These are phyloP conservation scores for Idaea aversata DNA, from an alignment of 2,888 invertebrate genomes.

Conservation along the genomic window DNA sequence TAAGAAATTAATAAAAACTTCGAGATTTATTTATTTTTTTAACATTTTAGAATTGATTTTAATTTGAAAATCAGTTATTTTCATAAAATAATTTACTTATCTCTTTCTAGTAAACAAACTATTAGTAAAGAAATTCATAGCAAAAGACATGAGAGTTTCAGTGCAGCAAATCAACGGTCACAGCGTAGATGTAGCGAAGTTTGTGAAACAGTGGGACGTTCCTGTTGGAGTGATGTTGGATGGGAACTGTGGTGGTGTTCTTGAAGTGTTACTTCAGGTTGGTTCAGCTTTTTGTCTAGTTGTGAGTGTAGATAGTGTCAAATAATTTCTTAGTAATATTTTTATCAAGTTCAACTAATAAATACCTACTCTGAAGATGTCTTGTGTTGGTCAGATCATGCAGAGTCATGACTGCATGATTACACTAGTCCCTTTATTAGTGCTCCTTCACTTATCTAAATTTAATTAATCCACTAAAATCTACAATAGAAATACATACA, in stretches of 20 bases:
- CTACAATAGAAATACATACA: too few relatives aligned
- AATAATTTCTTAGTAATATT: too few relatives aligned
- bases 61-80: not conserved
- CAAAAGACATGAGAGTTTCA: constrained; percentile 36
- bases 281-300: not conserved
- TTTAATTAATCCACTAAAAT: too few relatives aligned
- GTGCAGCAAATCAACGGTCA: constrained; percentile 29
- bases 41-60: not conserved
- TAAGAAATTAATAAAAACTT: too few relatives aligned
- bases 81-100: not conserved
- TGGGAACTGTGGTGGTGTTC: constrained; percentile 36
- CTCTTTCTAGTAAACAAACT: constrained; percentile 30
- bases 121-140: constrained; percentile 24
- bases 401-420: too few relatives aligned
- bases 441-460: too few relatives aligned
- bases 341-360: too few relatives aligned
- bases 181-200: constrained; percentile 21
- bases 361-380: too few relatives aligned
- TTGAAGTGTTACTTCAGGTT: constrained; percentile 41
- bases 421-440: too few relatives aligned
- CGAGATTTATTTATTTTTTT: too few relatives aligned
- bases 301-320: too few relatives aligned
- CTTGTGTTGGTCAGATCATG: too few relatives aligned
- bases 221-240: constrained; percentile 50
- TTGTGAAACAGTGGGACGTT: constrained; percentile 36